Evolutionary conservation across 2,797 vertebrate genomes (phyloP).

Genomic region (Myripristis jacobus): DNA sequence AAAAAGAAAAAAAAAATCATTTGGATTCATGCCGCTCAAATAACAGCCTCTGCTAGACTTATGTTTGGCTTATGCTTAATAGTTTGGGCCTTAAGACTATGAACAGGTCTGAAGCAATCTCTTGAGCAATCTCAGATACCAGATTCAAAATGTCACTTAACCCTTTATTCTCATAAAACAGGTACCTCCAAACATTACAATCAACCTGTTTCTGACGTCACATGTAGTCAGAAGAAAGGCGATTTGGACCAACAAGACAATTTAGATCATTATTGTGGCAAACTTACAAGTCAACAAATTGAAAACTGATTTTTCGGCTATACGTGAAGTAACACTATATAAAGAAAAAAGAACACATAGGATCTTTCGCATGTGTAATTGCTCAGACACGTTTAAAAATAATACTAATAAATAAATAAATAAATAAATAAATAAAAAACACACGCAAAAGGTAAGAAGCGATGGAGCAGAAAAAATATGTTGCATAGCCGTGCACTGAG

Average conservation of each 20-base stretch:
- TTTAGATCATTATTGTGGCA: slow-evolving; percentile 1
- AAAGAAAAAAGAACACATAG: slow-evolving; percentile 63
- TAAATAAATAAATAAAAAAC: slow-evolving; percentile 46
- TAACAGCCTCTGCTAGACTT: slow-evolving; percentile 35
- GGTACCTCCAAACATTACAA: background rate
- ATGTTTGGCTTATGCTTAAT: slow-evolving; percentile 5
- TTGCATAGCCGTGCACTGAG: slow-evolving; percentile 83
- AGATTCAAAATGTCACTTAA: slow-evolving; percentile 4
- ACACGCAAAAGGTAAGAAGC: slow-evolving; percentile 76
- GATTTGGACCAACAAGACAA: slow-evolving; percentile 2
- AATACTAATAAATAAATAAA: too few relatives aligned
- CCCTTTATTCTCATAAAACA: background rate
- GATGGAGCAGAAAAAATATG: slow-evolving; percentile 76
- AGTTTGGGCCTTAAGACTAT: slow-evolving; percentile 1
- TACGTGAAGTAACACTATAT: slow-evolving; percentile 35
- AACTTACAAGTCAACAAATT: slow-evolving; percentile 4
- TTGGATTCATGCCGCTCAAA: slow-evolving; percentile 69
- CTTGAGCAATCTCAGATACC: slow-evolving; percentile 23
- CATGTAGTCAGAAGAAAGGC: slow-evolving; percentile 28
- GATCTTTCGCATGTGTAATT: slow-evolving; percentile 37
- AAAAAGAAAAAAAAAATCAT: slow-evolving; percentile 22
- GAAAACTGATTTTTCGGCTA: background rate
- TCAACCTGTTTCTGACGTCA: slow-evolving; percentile 16
- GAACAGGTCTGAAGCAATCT: slow-evolving; percentile 13
- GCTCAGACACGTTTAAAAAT: slow-evolving; percentile 51